Evolutionary conservation across 2,888 invertebrate species (phyloP), one percentile per base, ranked within the genome.

Genomic region (Cinara cedri): DNA sequence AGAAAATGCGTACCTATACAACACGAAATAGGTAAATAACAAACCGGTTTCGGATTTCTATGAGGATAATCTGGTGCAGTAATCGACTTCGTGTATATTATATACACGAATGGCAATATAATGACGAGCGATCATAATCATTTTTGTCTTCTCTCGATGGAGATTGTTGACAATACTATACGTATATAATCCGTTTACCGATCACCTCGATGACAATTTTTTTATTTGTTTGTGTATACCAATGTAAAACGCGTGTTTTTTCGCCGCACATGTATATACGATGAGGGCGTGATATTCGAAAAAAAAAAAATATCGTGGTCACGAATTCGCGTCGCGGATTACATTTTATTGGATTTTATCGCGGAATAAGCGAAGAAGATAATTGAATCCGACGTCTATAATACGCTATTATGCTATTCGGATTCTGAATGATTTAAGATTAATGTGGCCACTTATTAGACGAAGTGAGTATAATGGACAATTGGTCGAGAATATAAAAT

Each of bases 1-100:
- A 60, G 26, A 13, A 60, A 60, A 60, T 9, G 60, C 9, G 34
- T n/a, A 6, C 34, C 3, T 6, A 6, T 6, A 34, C 34, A 6
- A 6, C 34, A 4, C 34, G 3, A 34, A 34, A 10, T 60, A 26
- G 60, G 26, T n/a, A n/a, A n/a, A 26, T 24, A 26, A 63, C 19
- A 63, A 63, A 44, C 13, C 14, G 19, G 63, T 63, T 44, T 63
- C 42, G 42, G 42, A 63, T 44, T 63, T 63, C 42, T 63, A 14
- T 19, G 1, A 19, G 13, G 26, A 60, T 16, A 60, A 60, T 60
- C 60, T 24, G 24, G 16, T 60, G 16, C 16, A 14, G 34, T 26
- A 26, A 60, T 60, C 16, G 3, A 24, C 9, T 8, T 54, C 19
- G 54, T 19, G 0, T 51, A 16, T 16, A 16, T 3, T 16, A 60